A percentile compares a stretch with the other conserved stretches of the same genome.
phyloP scores from a whole-genome alignment of 2,797 vertebrate genomes.

The Hemitrygon akajei region DNA sequence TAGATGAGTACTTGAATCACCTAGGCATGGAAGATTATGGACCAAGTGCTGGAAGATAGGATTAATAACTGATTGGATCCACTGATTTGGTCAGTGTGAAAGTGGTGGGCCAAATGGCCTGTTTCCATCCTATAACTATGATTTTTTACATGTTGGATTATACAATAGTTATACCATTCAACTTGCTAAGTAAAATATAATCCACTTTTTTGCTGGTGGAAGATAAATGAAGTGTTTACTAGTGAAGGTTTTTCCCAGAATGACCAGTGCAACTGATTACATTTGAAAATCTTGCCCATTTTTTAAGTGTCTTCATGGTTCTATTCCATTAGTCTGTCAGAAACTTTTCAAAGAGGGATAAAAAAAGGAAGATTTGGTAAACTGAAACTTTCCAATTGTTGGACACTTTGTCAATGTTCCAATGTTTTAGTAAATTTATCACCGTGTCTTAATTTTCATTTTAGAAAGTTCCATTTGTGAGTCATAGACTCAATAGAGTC shows the following conservation, averaged over 20 bases:
- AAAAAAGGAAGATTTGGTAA: neutral
- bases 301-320: neutral
- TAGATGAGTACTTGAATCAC: no score
- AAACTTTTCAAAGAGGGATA: neutral
- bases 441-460: neutral
- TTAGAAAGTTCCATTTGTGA: neutral
- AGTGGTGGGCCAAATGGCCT: no score
- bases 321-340: neutral
- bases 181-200: neutral
- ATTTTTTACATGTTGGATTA: no score
- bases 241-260: neutral
- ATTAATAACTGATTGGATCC: no score
- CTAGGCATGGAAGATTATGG: no score
- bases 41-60: no score
- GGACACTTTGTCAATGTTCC: neutral
- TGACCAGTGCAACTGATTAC: neutral
- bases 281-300: neutral
- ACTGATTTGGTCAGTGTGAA: no score
- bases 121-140: no score
- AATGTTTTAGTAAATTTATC: neutral
- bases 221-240: neutral
- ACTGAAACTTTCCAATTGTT: neutral
- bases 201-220: neutral
- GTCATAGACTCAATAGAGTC: no score
- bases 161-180: no score